These are phyloP conservation scores for Riparia riparia DNA, from an alignment of 2,113 vertebrate genomes.

Conservation along the genomic window DNA sequence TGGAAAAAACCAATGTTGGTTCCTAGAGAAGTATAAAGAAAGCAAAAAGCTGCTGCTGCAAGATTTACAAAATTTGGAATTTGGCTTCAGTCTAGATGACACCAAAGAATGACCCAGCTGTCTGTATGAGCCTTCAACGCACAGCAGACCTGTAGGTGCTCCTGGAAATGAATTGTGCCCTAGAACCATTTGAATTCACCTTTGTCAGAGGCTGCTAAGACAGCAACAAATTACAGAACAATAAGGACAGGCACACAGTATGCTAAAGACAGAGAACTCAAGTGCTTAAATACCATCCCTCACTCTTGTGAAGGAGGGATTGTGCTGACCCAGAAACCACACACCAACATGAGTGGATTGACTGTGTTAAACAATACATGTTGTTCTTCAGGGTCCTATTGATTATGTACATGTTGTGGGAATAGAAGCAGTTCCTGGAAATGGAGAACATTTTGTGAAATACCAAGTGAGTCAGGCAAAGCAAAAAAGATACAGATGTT, in stretches of 20 bases:
- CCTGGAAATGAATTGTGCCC: not conserved
- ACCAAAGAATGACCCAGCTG: not conserved
- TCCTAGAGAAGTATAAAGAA: not conserved
- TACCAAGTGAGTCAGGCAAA: not conserved
- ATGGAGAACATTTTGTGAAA: not conserved
- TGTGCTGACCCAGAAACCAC: not conserved
- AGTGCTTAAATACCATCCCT: not conserved
- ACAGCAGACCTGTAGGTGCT: not conserved
- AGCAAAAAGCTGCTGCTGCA: not conserved
- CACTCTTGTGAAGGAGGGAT: not conserved
- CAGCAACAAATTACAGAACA: not conserved
- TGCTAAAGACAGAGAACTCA: not conserved
- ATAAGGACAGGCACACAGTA: not conserved
- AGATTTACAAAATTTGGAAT: not conserved
- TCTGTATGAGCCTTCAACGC: not conserved
- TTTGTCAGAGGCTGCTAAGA: not conserved
- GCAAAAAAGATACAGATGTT: not conserved
- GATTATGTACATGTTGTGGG: not conserved
- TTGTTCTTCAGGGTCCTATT: not conserved
- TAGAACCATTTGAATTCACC: not conserved
- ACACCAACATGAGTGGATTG: not conserved
- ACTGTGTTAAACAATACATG: rapidly evolving
- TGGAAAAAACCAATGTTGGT: not conserved
- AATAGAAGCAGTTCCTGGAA: not conserved
- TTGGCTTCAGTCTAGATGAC: not conserved